Base-by-base conservation (phyloP, 2,113 vertebrate genomes). In the Scortum barcoo region DNA sequence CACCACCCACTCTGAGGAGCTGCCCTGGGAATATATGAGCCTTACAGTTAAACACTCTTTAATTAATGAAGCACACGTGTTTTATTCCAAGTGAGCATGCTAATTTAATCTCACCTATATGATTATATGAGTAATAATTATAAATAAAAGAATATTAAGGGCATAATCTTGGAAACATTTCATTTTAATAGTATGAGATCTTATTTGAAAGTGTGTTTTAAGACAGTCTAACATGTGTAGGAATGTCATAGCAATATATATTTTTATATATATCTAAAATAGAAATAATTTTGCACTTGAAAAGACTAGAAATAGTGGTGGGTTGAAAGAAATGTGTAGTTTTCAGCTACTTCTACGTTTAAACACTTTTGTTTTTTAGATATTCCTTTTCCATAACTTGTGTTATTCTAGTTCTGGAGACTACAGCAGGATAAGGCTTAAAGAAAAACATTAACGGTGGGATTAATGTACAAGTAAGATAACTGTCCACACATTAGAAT, bases 401-500 rank as follows among this genome's bases (percentile, higher is more conserved):
- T 56, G n/a, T n/a, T n/a, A n/a, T n/a, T n/a, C n/a, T n/a, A n/a
- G n/a, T n/a, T n/a, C n/a, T n/a, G n/a, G n/a, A n/a, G n/a, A n/a
- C n/a, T n/a, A n/a, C n/a, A n/a, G n/a, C n/a, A 17, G 7, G 14
- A 46, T 14, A 46, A 20, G 24, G 26, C 1, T 7, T 28, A 20
- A 22, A 61, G 24, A 6, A 10, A n/a, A 28, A 13, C 13, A 51
- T 2, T 3, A 26, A 40, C 13, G 14, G 7, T 22, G 4, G 48
- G 8, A 3, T n/a, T 14, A 30, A 36, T 36, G 24, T 60, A 6
- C 33, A 70, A 75, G 70, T 20, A 40, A 76, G 33, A 56, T 60
- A 71, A 33, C 2, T 62, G 46, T 70, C 86, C 83, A 88, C 63
- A 68, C 62, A 67, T 91, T 81, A 85, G 85, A 89, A 85, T 90